Evolutionary conservation across 2,113 vertebrate species (phyloP), one percentile per base, ranked within the genome.

Genomic region (Saguinus midas): DNA sequence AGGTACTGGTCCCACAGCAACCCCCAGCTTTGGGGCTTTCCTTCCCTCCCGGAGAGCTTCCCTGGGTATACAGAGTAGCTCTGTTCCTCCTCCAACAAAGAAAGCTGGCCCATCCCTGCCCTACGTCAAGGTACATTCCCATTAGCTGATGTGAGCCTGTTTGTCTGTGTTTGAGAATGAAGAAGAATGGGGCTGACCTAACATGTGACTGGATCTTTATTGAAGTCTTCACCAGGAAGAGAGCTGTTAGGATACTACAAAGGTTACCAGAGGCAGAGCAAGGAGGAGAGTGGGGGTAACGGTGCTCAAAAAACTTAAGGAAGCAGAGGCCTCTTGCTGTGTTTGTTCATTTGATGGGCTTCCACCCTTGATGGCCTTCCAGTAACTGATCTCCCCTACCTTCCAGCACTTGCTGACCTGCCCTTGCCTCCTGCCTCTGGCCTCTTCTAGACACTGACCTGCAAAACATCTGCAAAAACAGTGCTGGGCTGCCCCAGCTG

Each of bases 391-490:
- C 73, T 16, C 50, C 80, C 21, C 55, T 23, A 13, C 18, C 82
- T 70, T 58, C 86, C 50, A 27, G 75, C 23, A 32, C 81, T 72
- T 45, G 48, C 78, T 78, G 2, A 3, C 45, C 72, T 58, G 12
- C 37, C 85, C 66, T 29, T 13, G 13, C 10, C 40, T 87, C n/a
- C 96, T 48, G 76, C 75, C 79, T 89, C 92, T 83, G 75, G 83
- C 73, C 83, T 90, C 57, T 73, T 55, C 8, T 37, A 87, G 92
- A 93, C 18, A 5, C 0, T 0, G 64, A 70, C 73, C 87, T 52
- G 52, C 68, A 75, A 70, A 92, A 93, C 68, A 93, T 86, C 87
- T 92, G 92, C 85, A 81, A 90, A 95, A 91, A 93, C 78, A 94
- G 40, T 21, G 14, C 92, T 27, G 58, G 48, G 85, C 89, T 81